Conservation (phyloP, 2,888 invertebrate genomes). For the Apamea anceps region DNA sequence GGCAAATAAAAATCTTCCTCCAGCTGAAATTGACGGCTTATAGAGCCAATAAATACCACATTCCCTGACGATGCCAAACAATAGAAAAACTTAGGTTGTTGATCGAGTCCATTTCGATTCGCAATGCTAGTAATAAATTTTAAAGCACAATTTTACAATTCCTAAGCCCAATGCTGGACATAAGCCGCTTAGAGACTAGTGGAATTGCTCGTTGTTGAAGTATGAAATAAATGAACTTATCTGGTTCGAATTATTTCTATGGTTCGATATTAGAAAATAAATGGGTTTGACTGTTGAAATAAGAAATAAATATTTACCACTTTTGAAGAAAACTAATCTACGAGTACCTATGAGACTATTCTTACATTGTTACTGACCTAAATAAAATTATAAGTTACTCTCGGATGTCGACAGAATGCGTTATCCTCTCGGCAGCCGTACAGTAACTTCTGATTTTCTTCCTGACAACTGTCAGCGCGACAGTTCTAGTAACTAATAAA, state of each 20-base stretch:
- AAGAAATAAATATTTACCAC: background rate
- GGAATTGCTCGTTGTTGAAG: background rate
- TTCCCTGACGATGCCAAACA: background rate
- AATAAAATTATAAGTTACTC: background rate
- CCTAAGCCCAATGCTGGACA: too few relatives aligned
- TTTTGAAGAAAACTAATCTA: background rate
- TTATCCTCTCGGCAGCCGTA: background rate
- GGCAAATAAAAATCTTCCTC: background rate
- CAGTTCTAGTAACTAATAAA: background rate
- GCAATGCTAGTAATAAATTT: too few relatives aligned
- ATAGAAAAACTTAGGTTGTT: background rate
- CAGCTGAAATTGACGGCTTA: background rate
- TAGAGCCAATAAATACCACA: background rate
- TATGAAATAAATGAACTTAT: background rate
- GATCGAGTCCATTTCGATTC: background rate
- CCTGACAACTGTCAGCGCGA: background rate
- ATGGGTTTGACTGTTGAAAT: background rate
- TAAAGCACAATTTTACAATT: too few relatives aligned
- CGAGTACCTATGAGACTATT: too few relatives aligned
- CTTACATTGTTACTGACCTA: background rate
- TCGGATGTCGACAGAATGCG: background rate
- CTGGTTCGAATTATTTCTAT: conserved; percentile 6
- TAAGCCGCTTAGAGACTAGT: conserved; percentile 11
- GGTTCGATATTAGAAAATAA: conserved; percentile 9
- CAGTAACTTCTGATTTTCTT: background rate